Base-by-base conservation (phyloP, 2,888 invertebrate genomes). In the Palloptera scutellata region DNA sequence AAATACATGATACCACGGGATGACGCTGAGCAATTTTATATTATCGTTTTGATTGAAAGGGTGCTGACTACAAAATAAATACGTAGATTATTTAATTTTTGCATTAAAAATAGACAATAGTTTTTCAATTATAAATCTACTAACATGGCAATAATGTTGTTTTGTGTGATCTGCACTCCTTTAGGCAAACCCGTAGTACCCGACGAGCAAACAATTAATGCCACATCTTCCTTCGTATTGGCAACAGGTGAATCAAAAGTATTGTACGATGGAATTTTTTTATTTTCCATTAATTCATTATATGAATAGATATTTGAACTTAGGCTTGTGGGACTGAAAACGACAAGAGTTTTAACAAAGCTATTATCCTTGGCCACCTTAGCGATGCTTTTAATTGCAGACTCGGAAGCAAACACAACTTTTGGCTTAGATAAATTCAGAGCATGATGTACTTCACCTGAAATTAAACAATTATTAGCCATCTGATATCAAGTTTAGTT, bases 1-100 rank as follows among this genome's bases (percentile, higher is more conserved):
- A 78, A 92, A 94, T 0, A 91, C 90, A 84, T 96, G 95, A 83
- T 92, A 95, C 87, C 94, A 92, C n/a, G 95, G 95, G 67, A 94
- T 88, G 43, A 94, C 84, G 0, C 90, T 91, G 69, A 93, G 80
- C 58, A 87, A 76, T 1, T 81, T 77, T 30, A 85, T 77, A 1
- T 83, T 78, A n/a, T 69, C 68, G 1, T 81, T 53, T 0, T 77
- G 73, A 10, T 81, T 63, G 63, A 74, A 62, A n/a, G 79, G 78
- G 2, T 79, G 76, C 67, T 78, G 76, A n/a, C 83, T 84, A 61
- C 58, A 67, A 11, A 17, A 11, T 53, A 17, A 70, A 61, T 42
- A 9, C 51, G n/a, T 10, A 13, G 48, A 45, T 4, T 42, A n/a
- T 48, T 55, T 43, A 8, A 19, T 42, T 19, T 13, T 19, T 61